Base-by-base conservation (phyloP, 2,888 invertebrate species). In the Phytoseiulus persimilis region DNA sequence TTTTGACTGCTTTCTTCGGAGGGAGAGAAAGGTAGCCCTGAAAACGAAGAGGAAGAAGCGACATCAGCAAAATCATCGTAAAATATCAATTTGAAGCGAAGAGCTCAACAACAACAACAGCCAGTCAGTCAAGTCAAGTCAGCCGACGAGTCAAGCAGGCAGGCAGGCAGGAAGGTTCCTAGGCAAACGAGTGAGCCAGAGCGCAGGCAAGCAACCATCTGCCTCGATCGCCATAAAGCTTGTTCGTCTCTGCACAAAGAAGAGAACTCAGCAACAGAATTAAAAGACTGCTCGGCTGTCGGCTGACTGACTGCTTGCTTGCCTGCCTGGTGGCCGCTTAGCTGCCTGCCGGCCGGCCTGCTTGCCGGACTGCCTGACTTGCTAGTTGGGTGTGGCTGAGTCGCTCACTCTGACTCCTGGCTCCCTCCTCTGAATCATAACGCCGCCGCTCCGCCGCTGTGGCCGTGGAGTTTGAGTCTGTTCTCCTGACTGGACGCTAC, bases 61-160 rank as follows among this genome's bases (percentile, higher is more conserved):
- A 65, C 65, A 65, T 65, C 65, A 65, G 65, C 65, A 65, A 65
- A 65, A 65, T 65, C 65, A 65, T 65, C 65, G 65, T 65, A 65
- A 65, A 65, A 65, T 65, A 65, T 65, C 65, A 65, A 65, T 65
- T 65, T 65, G 65, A 65, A 65, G 65, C 65, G 65, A 65, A 65
- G 23, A 65, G 65, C 65, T 14, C 65, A 65, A 65, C 65, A 65
- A 65, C 65, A 65, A 28, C 65, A 65, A 65, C 65, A 65, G 2
- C 28, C 65, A 65, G 65, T 65, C 65, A 65, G 65, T 65, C 65
- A 65, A 65, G 65, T 65, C 5, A 65, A 65, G 65, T 65, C 28
- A 65, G 65, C 65, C 28, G 5, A 14, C 65, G 65, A 28, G n/a
- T n/a, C n/a, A n/a, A 23, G 65, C 65, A 65, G 65, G 65, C 65